Conservation (phyloP, 2,113 vertebrate genomes). For the Percopsis transmontana region DNA sequence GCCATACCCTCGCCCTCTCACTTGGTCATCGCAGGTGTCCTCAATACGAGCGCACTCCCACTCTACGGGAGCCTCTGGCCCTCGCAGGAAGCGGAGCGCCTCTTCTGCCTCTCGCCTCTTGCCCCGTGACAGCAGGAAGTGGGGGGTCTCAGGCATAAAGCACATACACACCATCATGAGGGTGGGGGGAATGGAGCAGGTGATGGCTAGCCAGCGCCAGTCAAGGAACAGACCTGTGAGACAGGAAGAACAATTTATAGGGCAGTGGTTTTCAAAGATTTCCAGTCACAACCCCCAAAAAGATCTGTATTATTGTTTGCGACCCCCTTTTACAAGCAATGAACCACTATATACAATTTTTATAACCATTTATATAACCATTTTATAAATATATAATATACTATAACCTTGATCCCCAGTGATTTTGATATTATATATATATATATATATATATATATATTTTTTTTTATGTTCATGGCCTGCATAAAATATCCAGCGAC, state of each 20-base stretch:
- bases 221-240: conserved; percentile 77
- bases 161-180: conserved; percentile 86
- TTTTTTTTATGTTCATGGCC: too few species aligned
- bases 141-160: conserved; percentile 91
- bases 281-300: too few species aligned
- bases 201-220: conserved; percentile 92
- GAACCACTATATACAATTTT: too few species aligned
- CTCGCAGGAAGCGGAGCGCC: conserved; percentile 85
- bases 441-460: too few species aligned
- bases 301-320: too few species aligned
- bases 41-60: conserved; percentile 84
- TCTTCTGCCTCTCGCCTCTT: conserved; percentile 80
- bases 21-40: conserved; percentile 73
- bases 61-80: conserved; percentile 76
- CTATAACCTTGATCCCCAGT: too few species aligned
- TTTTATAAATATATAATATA: too few species aligned
- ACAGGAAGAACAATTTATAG: neutral
- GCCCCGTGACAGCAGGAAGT: conserved; percentile 83
- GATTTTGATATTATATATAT: too few species aligned
- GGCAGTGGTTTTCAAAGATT: too few species aligned
- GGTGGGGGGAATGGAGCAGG: conserved; percentile 81
- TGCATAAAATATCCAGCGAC: too few species aligned
- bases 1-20: conserved; percentile 42
- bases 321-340: too few species aligned
- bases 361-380: too few species aligned